Base-by-base conservation (phyloP, 2,797 vertebrate genomes). In the Schizopygopsis pylzovi region DNA sequence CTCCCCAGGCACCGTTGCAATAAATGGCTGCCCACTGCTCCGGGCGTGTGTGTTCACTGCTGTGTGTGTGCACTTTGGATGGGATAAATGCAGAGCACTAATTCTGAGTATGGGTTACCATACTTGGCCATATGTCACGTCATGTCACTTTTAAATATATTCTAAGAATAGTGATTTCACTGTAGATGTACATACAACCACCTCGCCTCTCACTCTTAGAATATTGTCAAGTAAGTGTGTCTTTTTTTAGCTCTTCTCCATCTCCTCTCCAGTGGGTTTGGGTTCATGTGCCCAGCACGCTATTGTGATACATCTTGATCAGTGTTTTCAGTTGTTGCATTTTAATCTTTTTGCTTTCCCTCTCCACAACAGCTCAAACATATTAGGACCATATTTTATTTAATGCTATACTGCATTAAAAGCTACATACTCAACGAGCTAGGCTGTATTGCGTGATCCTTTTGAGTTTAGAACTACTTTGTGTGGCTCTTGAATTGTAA, bases 301-400 rank as follows among this genome's bases (percentile, higher is more conserved):
- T 83, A 63, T 88, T 79, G 82, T 81, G 87, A 86, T 83, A 83
- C 76, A 47, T 86, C 68, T 85, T 59, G 67, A 82, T 86, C 70
- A 73, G 63, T 82, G 83, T 45, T 92, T 88, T 87, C 65, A 67
- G 70, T 81, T 77, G 39, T 22, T 84, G 80, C 56, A 49, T 87
- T 87, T 85, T 18, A 68, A 25, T 77, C 72, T 28, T 82, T 49
- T 63, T 81, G 22, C 84, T 88, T 91, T 65, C 73, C 83, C 79
- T 90, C 89, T 84, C 86, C 79, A 89, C 85, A 88, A 87, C 89
- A 88, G 85, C 84, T 87, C 76, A 76, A 81, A 86, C 70, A 91
- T 88, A 92, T 92, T 93, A 89, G 87, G 91, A 93, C 89, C 91
- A 91, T 91, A 87, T 92, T 91, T 67, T 84, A 88, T 79, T 88